phyloP scores from a whole-genome alignment of 2,797 vertebrate species.

The Myotis planiceps region DNA sequence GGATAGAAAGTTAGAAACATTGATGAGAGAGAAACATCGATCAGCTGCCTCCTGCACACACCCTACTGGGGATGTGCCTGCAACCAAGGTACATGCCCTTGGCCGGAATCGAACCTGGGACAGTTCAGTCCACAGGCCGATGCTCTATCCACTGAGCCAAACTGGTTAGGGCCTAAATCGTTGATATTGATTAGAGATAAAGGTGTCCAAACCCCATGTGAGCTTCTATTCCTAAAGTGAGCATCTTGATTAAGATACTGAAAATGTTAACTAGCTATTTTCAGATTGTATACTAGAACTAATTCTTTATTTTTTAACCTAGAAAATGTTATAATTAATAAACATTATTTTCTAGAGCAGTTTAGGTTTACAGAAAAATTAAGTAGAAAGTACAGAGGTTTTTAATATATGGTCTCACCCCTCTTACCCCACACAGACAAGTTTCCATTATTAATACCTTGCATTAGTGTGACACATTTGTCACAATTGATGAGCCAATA shows the following conservation, averaged over 20 bases:
- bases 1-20: too few species aligned
- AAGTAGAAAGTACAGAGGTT: background rate
- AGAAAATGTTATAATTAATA: background rate
- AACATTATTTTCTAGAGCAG: background rate
- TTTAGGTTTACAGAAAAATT: background rate
- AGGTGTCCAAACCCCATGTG: background rate
- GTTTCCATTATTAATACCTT: background rate
- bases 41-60: too few species aligned
- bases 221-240: background rate
- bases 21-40: too few species aligned
- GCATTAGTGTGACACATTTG: too few species aligned
- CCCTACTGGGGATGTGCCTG: too few species aligned
- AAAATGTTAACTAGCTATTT: background rate
- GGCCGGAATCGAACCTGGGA: too few species aligned
- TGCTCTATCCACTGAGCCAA: too few species aligned
- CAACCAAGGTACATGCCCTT: too few species aligned
- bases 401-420: background rate
- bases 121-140: too few species aligned
- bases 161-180: too few species aligned
- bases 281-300: background rate
- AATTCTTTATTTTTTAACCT: background rate
- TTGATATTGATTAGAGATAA: background rate
- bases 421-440: background rate
- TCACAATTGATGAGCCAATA: background rate
- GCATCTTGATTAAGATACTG: background rate